Evolutionary conservation across 2,888 invertebrate genomes (phyloP).

Genomic region (Lasius platythorax): DNA sequence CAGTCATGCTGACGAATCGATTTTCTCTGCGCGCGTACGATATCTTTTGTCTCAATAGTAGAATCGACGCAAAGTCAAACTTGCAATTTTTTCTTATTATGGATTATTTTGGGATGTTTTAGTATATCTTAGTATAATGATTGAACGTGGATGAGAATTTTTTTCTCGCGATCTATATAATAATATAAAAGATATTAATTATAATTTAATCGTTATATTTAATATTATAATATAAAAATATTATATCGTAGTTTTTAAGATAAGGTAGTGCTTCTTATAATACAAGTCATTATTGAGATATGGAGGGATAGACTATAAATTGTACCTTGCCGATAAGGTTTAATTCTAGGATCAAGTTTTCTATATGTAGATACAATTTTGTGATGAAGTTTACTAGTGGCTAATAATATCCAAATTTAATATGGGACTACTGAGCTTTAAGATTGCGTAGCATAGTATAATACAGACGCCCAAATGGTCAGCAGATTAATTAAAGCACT

Average conservation of each 20-base stretch:
- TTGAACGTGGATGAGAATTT: constrained; percentile 8
- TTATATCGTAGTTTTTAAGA: background rate
- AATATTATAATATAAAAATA: constrained; percentile 5
- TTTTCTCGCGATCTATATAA: background rate
- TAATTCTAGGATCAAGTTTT: constrained; percentile 32
- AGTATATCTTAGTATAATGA: background rate
- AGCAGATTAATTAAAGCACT: constrained; percentile 2
- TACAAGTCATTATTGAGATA: constrained; percentile 10
- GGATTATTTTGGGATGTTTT: background rate
- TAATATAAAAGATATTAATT: constrained; percentile 18
- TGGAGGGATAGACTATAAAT: constrained; percentile 16
- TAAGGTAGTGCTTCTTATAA: background rate
- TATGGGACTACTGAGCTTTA: background rate
- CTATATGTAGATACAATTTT: constrained; percentile 8
- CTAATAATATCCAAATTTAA: constrained; percentile 9
- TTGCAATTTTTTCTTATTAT: constrained; percentile 4
- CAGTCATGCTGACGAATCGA: constrained; percentile 37
- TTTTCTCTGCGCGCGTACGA: constrained; percentile 9
- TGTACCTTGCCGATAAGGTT: constrained; percentile 15
- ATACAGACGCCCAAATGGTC: background rate
- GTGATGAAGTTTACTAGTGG: constrained; percentile 6
- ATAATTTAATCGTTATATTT: constrained; percentile 8
- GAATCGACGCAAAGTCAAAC: constrained; percentile 29
- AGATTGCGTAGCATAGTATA: background rate
- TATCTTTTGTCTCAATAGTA: background rate